A percentile compares a stretch with the other conserved stretches of the same genome.
Evolutionary conservation across 2,797 vertebrate species (phyloP).

Genomic region (Poecilia gillii): DNA sequence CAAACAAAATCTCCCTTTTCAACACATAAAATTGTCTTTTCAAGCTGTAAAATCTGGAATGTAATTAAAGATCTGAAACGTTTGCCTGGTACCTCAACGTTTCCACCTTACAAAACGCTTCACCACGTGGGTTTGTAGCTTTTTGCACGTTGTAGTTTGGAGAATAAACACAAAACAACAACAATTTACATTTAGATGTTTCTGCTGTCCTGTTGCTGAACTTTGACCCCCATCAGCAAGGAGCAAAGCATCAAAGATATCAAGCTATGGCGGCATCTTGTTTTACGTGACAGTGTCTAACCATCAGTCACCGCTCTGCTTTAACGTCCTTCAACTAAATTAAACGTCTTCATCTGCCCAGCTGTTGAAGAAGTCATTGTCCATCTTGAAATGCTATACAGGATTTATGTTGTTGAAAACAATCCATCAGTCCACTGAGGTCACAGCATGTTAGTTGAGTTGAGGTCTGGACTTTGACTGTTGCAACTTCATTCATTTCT

Average conservation of each 20-base stretch:
- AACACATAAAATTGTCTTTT: constrained; percentile 1
- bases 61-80: background rate
- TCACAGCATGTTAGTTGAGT: background rate
- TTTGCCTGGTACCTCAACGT: background rate
- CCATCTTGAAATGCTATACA: background rate
- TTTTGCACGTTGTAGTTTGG: background rate
- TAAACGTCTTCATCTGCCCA: background rate
- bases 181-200: background rate
- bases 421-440: background rate
- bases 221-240: background rate
- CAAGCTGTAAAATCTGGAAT: background rate
- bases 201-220: constrained; percentile 4
- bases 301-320: background rate
- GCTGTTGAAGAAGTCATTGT: background rate
- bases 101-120: no score
- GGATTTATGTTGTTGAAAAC: background rate
- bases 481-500: background rate
- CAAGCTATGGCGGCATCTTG: background rate
- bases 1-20: constrained; percentile 1
- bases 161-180: background rate
- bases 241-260: constrained; percentile 4
- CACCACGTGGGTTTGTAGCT: no score
- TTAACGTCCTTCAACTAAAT: constrained; percentile 2
- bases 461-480: background rate
- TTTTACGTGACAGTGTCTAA: background rate